Conservation (phyloP, 1,140 invertebrate genomes). For the Scaptomyza montana region DNA sequence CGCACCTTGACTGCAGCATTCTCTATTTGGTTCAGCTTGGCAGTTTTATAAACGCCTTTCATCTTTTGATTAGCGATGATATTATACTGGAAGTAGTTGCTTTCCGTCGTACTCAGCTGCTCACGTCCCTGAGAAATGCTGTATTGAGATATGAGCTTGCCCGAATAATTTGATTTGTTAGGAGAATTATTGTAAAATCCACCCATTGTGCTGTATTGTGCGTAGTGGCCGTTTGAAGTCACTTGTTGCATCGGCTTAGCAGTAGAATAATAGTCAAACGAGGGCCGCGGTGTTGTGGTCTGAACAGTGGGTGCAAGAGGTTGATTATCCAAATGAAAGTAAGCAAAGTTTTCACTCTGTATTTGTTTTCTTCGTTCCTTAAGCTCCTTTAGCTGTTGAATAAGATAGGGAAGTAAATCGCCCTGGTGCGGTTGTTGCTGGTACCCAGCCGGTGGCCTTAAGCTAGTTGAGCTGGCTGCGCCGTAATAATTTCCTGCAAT, state of each 20-base stretch:
- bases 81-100: slow-evolving; percentile 80
- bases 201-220: slow-evolving; percentile 84
- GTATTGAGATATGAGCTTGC: slow-evolving; percentile 72
- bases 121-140: slow-evolving; percentile 52
- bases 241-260: slow-evolving; percentile 46
- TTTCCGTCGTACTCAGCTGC: slow-evolving; percentile 66
- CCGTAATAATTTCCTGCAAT: slow-evolving; percentile 72
- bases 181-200: slow-evolving; percentile 85
- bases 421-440: slow-evolving; percentile 30
- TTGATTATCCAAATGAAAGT: slow-evolving; percentile 80
- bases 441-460: slow-evolving; percentile 26
- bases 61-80: slow-evolving; percentile 80
- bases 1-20: slow-evolving; percentile 50
- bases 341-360: slow-evolving; percentile 77
- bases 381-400: slow-evolving; percentile 69
- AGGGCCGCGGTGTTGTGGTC: slow-evolving; percentile 24
- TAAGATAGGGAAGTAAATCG: slow-evolving; percentile 70
- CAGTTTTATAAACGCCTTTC: slow-evolving; percentile 64
- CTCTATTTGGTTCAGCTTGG: slow-evolving; percentile 52
- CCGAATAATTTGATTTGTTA: slow-evolving; percentile 31
- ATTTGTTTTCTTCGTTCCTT: slow-evolving; percentile 74
- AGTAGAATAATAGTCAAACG: slow-evolving; percentile 36
- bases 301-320: slow-evolving; percentile 20
- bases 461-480: slow-evolving; percentile 38
- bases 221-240: slow-evolving; percentile 83